Base-by-base conservation (phyloP, 2,888 invertebrate genomes). In the Tethea ocularis region DNA sequence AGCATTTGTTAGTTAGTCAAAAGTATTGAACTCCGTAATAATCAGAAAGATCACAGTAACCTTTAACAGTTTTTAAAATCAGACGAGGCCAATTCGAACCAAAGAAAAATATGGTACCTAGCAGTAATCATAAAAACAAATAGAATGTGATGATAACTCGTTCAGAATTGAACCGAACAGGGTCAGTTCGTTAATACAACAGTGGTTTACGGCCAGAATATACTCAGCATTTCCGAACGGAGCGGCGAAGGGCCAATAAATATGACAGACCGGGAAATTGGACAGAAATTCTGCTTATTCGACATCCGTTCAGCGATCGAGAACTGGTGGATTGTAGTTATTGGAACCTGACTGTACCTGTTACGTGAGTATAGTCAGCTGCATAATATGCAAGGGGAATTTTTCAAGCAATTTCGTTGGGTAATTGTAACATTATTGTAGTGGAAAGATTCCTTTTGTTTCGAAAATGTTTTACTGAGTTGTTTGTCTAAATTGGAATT, bases 251-350 rank as follows among this genome's bases (percentile, higher is more conserved):
- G 77, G 75, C 83, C 85, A 87, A 89, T 90, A 91, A 89, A 89
- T 89, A 88, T 90, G 87, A 86, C 82, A 83, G 73, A 71, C 71
- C 74, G 80, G 84, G 85, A 89, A 88, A 89, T 91, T 89, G 88
- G 85, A 84, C 74, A 68, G 80, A 85, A 86, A 81, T 86, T 85
- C 83, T 82, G 86, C 86, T 87, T 82, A 83, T 73, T 76, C 78
- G 67, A 73, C 79, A 68, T 77, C 73, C 72, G 74, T 61, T 70
- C 53, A 56, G 64, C 62, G 41, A 52, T 64, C 66, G 65, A 63
- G 67, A 66, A 61, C 61, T 53, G 63, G 41, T 41, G 41, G 70
- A 68, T 67, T 68, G 66, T 72, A 72, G 78, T 74, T 79, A 75
- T 74, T 73, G 67, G 61, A 57, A 60, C 33, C 63, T 55, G 64